Evolutionary conservation across 2,113 vertebrate species (phyloP).

Genomic region (Pachycephala philippinensis): DNA sequence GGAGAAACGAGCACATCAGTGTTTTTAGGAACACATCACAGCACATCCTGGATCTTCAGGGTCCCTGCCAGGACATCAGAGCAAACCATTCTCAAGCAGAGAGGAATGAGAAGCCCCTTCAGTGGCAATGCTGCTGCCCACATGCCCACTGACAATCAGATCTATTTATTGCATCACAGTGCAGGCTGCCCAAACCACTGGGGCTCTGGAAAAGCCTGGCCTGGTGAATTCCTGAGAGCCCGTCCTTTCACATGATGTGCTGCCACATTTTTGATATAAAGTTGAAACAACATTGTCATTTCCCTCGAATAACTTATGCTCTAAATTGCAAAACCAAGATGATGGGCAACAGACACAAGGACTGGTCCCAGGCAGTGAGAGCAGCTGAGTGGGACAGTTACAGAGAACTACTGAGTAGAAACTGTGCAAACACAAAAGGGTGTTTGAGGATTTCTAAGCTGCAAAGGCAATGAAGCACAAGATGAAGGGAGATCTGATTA

Average conservation of each 20-base stretch:
- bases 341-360: not conserved
- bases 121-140: not conserved
- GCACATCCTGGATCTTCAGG: not conserved
- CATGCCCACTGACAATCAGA: not conserved
- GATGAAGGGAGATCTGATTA: not conserved
- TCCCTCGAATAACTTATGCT: not conserved
- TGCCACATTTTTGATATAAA: not conserved
- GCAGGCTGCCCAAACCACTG: not conserved
- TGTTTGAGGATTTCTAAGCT: not conserved
- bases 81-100: not conserved
- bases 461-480: not conserved
- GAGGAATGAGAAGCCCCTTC: not conserved
- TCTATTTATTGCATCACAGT: not conserved
- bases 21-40: not conserved
- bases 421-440: not conserved
- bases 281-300: not conserved
- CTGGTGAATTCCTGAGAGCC: not conserved
- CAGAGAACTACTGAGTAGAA: not conserved
- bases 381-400: not conserved
- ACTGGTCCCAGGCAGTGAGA: not conserved
- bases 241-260: not conserved
- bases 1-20: fast-evolving
- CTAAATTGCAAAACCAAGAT: not conserved
- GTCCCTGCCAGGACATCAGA: not conserved
- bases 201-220: not conserved